Evolutionary conservation across 2,797 vertebrate species (phyloP).

Genomic region (Carapus acus): DNA sequence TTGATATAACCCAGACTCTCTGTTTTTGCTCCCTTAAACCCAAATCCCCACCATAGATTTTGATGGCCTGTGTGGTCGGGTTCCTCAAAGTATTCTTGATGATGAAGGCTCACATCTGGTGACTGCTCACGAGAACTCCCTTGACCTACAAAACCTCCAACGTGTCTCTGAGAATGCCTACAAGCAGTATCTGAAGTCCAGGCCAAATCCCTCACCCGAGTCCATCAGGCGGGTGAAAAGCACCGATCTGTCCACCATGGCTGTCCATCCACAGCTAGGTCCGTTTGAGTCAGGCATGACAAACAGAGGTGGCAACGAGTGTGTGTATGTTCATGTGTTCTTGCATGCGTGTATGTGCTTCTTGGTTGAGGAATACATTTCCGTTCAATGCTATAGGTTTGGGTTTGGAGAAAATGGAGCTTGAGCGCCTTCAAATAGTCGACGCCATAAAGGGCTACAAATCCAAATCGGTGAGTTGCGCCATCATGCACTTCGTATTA

Average conservation of each 20-base stretch:
- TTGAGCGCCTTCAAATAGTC: conserved; percentile 84
- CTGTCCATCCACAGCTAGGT: conserved; percentile 90
- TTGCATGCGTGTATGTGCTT: background rate
- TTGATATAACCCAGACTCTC: background rate
- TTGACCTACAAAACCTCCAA: conserved; percentile 80
- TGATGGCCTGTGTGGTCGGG: conserved; percentile 80
- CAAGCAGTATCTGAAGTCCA: conserved; percentile 89
- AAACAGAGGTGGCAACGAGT: background rate
- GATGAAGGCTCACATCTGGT: conserved; percentile 82
- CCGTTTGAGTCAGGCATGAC: conserved; percentile 42
- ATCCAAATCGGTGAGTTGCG: conserved; percentile 79
- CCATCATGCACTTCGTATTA: background rate
- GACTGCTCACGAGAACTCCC: conserved; percentile 70
- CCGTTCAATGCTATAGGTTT: conserved; percentile 77
- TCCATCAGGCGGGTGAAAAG: conserved; percentile 89
- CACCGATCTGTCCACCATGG: conserved; percentile 74
- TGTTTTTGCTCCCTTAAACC: too few species aligned
- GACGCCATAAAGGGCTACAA: conserved; percentile 87
- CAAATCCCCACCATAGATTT: too few species aligned
- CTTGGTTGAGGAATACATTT: too few species aligned
- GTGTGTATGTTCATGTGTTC: background rate
- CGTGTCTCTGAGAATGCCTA: conserved; percentile 84
- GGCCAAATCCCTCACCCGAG: conserved; percentile 82
- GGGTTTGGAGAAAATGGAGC: conserved; percentile 77
- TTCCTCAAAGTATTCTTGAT: conserved; percentile 89